Evolutionary conservation across 2,797 vertebrate genomes (phyloP), one percentile per base, ranked within the genome.

Genomic region (Salarias fasciatus): DNA sequence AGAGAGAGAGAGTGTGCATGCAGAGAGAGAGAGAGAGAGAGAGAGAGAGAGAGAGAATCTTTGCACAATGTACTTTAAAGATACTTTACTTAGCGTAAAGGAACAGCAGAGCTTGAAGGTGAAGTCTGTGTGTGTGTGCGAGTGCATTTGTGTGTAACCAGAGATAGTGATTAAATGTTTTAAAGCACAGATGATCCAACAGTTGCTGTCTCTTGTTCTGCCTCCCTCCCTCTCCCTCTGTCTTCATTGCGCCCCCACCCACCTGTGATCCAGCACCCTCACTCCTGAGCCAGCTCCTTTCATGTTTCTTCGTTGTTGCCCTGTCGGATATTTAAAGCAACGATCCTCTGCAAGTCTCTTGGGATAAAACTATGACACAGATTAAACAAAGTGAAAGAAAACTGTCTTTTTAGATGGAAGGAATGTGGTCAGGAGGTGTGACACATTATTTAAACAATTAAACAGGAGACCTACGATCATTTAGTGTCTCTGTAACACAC

Each of bases 101-200:
- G 18, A 80, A 80, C 81, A 83, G 80, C n/a, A 12, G 77, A 58
- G 82, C 79, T 86, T 77, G 83, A 78, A 60, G 55, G 65, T 66
- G 69, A 56, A 79, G 64, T 65, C 65, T 68, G 54, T 43, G 48
- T 53, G 35, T 64, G 60, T 75, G 53, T 53, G 51, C 45, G 53
- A 46, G 50, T 54, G 48, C 53, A 47, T 51, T 36, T 43, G 71
- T 71, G 55, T 18, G 87, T 85, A 93, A 94, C 88, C 53, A 71
- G 89, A 94, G 86, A 89, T 71, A 76, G 81, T 86, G 86, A 91
- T 90, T 91, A 91, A 89, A 89, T 30, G 78, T 86, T 91, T 90
- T 83, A 65, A 86, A 84, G 82, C 85, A 84, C 86, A 88, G 89
- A 91, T 89, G 85, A 92, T 87, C 84, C 82, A 80, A 93, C 93